Base-by-base conservation (phyloP, 2,888 invertebrate species). In the Perizoma affinitatum region DNA sequence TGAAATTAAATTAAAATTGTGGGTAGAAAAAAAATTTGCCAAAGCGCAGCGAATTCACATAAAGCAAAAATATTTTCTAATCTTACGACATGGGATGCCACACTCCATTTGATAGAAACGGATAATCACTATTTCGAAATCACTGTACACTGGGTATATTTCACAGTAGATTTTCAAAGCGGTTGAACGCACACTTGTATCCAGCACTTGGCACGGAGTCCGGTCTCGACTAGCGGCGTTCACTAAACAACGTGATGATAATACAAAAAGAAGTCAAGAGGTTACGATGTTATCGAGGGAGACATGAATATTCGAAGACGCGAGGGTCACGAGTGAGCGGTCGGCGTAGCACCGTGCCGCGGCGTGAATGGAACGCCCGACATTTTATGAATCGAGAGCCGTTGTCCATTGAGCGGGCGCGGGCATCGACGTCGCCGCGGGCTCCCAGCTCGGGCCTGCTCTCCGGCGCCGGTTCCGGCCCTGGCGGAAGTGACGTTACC, bases 301-400 rank as follows among this genome's bases (percentile, higher is more conserved):
- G 89, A 89, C 90, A 92, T 90, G 91, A 88, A 91, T 90, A 90
- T 91, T 88, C 88, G 88, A 88, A 90, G 90, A 88, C 87, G 90
- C 90, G 88, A 90, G 90, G 90, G 89, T 91, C 91, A 89, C 90
- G 90, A 91, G 89, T 90, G 91, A 90, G 75, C 90, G 90, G 86
- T 82, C 86, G 84, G 78, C 77, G 86, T 79, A 86, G 86, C 90
- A 87, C 81, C 87, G 87, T 82, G 80, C 82, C 82, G 86, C 86
- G 86, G 85, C 89, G 89, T 90, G 87, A 91, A 90, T 90, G 91
- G 91, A 84, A 76, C 88, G 87, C 84, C 90, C 90, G 91, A 92
- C 88, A 90, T 91, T 91, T 90, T 89, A 91, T 92, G 91, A 92
- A 92, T 92, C 85, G 86, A 87, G 86, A 83, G 84, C 86, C 87